Evolutionary conservation across 1,140 invertebrate genomes (phyloP), one percentile per base, ranked within the genome.

Genomic region (Lepidostoma basale): DNA sequence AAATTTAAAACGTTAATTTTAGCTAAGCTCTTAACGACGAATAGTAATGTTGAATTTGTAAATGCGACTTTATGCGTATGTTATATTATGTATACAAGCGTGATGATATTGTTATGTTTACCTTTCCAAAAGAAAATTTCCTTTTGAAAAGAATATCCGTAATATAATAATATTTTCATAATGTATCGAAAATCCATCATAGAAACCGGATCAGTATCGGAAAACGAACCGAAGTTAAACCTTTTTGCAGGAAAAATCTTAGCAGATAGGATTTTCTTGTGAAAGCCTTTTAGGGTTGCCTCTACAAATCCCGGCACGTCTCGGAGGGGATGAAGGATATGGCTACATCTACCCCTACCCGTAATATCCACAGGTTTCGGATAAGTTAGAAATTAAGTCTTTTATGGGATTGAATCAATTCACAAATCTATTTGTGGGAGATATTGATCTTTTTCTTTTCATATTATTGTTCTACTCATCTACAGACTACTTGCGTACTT

Each of bases 81-180:
- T 9, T 12, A 49, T 23, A 25, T 25, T 5, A 25, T 16, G 33
- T 30, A 39, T 36, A 40, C 2, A 23, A 25, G 9, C 18, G 12
- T 26, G 36, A 26, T 47, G 49, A 49, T 64, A 47, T 64, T 52
- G 26, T 39, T 49, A 64, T 58, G 44, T 47, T 49, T 33, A 30
- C 33, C 49, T 26, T 14, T 23, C 23, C n/a, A 54, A 54, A 30
- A 30, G n/a, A 54, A 9, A 30, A 30, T 54, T 54, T 33, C 25
- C 26, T 28, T 59, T 59, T 59, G 20, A 59, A 59, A 59, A 25
- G 54, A 39, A 59, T 59, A 58, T 58, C 30, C 54, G 10, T n/a
- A 22, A 23, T 59, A 40, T 59, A 59, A 59, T 59, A 59, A 59
- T 59, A 59, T 59, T 59, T 59, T 59, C 54, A 39, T 59, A 59